Base-by-base conservation (phyloP, 1,140 invertebrate genomes). In the Hydropsyche tenuis region DNA sequence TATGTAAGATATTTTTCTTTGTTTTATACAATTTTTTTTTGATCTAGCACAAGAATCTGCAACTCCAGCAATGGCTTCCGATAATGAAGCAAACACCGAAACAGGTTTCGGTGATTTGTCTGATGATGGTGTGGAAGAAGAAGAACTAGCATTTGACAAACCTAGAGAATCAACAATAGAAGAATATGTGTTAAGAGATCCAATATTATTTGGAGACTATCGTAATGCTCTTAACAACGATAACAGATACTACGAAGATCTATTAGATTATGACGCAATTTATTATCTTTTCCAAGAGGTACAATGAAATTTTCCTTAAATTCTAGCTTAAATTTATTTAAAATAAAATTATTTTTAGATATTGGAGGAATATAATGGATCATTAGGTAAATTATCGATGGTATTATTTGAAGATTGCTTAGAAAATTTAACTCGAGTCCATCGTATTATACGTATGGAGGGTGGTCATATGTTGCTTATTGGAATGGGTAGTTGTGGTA, bases 371-470 rank as follows among this genome's bases (percentile, higher is more conserved):
- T 96, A 94, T 80, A 94, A 94, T 79, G 92, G 94, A 66, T 86
- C 85, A 14, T 83, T 82, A 9, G 83, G 81, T 66, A 90, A 90
- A 79, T 87, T 96, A 83, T 89, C 90, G 14, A 86, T 97, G 69
- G 93, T 97, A 0, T 83, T 97, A 1, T 97, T 97, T 80, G 92
- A 96, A 79, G 94, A 96, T 81, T 95, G 93, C 30, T 82, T 97
- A 27, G 93, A 96, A 78, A 94, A 97, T 82, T 81, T 96, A 75
- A 96, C 93, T 0, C 86, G 95, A 60, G 88, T 96, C 0, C 94
- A 96, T 77, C 88, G 96, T 69, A 89, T 91, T 0, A 82, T 96
- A 53, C 86, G 94, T 62, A 91, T 96, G 89, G 89, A 94, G 79
- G 89, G 90, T 75, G 94, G 94, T 0, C 93, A 97, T 80, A 89